Evolutionary conservation across 2,113 vertebrate genomes (phyloP).

Genomic region (Scalopus aquaticus): DNA sequence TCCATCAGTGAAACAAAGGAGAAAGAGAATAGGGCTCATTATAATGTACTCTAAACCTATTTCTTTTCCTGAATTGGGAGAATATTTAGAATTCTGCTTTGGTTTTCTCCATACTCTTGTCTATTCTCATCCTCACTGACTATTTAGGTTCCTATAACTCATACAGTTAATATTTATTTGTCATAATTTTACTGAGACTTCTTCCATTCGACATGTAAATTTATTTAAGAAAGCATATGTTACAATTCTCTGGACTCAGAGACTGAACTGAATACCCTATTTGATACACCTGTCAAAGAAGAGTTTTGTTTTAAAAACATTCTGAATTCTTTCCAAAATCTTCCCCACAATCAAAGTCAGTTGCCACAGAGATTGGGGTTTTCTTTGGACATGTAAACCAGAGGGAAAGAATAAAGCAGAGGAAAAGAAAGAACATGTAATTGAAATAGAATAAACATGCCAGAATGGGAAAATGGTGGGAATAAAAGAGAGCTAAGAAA

Average conservation of each 20-base stretch:
- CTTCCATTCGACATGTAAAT: neutral
- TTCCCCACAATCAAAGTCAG: neutral
- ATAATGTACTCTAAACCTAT: neutral
- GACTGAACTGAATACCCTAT: neutral
- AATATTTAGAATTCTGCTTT: conserved; percentile 15
- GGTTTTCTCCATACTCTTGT: neutral
- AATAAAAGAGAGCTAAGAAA: neutral
- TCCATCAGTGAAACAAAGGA: neutral
- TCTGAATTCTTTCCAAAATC: neutral
- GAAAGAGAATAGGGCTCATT: neutral
- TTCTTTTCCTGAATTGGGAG: neutral
- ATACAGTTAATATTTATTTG: conserved; percentile 45
- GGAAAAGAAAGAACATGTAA: neutral
- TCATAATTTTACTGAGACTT: neutral
- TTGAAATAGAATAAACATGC: neutral
- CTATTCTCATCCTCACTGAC: neutral
- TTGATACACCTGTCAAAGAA: neutral
- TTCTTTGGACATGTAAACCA: neutral
- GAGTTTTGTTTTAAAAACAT: neutral
- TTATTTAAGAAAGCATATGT: neutral
- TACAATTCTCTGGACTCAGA: neutral
- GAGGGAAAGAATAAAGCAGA: neutral
- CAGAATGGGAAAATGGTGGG: neutral
- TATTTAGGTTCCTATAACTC: neutral
- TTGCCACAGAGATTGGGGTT: neutral